These are phyloP conservation scores for Leucoraja erinaceus DNA, from an alignment of 2,113 vertebrate genomes.

Conservation along the genomic window DNA sequence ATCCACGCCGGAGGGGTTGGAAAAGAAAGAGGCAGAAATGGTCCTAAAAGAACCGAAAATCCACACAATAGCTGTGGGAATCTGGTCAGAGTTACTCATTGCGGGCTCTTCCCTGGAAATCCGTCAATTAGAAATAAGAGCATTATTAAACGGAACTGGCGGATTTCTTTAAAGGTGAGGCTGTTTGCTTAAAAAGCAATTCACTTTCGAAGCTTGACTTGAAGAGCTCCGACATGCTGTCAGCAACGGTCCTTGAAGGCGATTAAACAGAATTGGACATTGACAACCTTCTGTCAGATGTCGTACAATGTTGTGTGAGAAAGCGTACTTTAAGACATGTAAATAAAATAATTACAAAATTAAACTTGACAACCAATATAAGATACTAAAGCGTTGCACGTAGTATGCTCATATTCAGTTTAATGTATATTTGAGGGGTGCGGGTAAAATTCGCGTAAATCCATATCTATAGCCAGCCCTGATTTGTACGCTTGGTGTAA, in stretches of 20 bases:
- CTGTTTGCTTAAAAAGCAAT: constrained; percentile 15
- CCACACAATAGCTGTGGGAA: constrained; percentile 55
- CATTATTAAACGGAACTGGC: constrained; percentile 32
- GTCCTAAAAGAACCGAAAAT: constrained; percentile 62
- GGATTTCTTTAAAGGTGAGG: constrained; percentile 39
- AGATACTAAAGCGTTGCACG: neutral
- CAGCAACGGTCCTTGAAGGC: constrained; percentile 3
- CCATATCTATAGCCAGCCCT: no score
- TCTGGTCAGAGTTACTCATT: constrained; percentile 41
- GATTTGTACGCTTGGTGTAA: neutral
- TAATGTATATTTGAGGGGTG: neutral
- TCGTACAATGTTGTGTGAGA: neutral
- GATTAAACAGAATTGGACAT: constrained; percentile 30
- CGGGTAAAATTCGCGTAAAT: no score
- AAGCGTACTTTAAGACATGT: no score
- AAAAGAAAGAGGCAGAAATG: constrained; percentile 48
- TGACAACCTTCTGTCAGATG: constrained; percentile 2
- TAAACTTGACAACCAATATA: neutral
- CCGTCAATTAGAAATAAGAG: constrained; percentile 54
- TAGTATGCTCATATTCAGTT: neutral
- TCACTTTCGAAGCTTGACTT: constrained; percentile 32
- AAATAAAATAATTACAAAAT: neutral
- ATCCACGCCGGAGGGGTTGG: constrained; percentile 66
- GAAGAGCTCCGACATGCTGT: constrained; percentile 31
- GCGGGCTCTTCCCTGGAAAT: constrained; percentile 46